Evolutionary conservation across 2,888 invertebrate genomes (phyloP), one percentile per base, ranked within the genome.

Genomic region (Campopleginae sp.): DNA sequence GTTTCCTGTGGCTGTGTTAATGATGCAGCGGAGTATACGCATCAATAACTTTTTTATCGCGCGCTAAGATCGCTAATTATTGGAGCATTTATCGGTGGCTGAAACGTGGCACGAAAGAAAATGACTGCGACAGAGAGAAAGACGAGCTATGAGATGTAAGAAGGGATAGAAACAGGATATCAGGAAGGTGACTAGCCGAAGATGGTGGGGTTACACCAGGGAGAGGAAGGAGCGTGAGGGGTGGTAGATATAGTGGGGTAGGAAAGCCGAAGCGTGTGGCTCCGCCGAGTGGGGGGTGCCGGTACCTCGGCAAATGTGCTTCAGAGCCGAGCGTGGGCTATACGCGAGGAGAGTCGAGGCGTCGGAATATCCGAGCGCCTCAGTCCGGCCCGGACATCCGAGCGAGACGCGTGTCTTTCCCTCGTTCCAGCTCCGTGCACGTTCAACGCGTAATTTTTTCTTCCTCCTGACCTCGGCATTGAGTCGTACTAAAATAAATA

Each of bases 351-450:
- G 74, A 87, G 87, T 89, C 88, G 90, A 87, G 86, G 89, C 87
- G 88, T 88, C 87, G 89, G 93, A 92, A 92, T 92, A 89, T 90
- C 91, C 91, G 90, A 91, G 90, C 87, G 89, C 88, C 88, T 93
- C 92, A 93, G 93, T 93, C 92, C 92, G 90, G 91, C 91, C 93
- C 93, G 93, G 93, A 92, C 93, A 90, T 90, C 91, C 91, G 91
- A 92, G 90, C 90, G 91, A 91, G 91, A 90, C 90, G 91, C 87
- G 86, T 88, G 90, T 84, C 80, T 84, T 80, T 54, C 19, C n/a
- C 66, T 85, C 71, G 71, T 23, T 80, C 84, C 38, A 71, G 44
- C 71, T 81, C 77, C 82, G 86, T 82, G 85, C 63, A 51, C 79
- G 75, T 51, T 63, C 46, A 76, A 51, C 85, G 85, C 75, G 85